Evolutionary conservation across 2,113 vertebrate genomes (phyloP).

Genomic region (Calidris pugnax): DNA sequence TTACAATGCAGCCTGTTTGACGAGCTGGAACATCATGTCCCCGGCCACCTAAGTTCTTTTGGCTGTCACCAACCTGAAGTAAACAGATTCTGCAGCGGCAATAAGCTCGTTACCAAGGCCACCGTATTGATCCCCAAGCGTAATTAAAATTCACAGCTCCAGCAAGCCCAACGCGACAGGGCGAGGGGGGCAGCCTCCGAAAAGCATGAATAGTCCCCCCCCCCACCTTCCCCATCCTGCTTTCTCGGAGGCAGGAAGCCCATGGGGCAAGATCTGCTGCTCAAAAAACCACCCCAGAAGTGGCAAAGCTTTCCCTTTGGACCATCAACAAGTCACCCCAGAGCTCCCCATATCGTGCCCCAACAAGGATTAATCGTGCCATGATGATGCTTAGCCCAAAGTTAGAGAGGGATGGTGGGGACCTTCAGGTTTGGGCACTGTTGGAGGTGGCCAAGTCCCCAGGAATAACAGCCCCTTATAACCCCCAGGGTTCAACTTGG

Average conservation of each 20-base stretch:
- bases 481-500: no score
- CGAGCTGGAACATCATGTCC: constrained; percentile 71
- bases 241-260: background rate
- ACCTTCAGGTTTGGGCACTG: background rate
- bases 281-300: background rate
- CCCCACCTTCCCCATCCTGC: background rate
- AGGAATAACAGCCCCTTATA: no score
- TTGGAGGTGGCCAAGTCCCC: background rate
- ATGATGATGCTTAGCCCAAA: background rate
- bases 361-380: rapidly evolving
- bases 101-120: constrained; percentile 78
- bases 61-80: constrained; percentile 66
- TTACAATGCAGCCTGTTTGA: constrained; percentile 38
- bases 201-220: background rate
- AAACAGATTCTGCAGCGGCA: constrained; percentile 79
- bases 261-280: background rate
- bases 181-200: background rate
- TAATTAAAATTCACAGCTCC: constrained; percentile 74
- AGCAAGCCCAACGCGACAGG: constrained; percentile 44
- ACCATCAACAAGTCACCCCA: background rate
- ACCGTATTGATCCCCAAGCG: constrained; percentile 74
- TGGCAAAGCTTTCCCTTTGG: background rate
- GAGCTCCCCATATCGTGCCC: rapidly evolving
- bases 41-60: constrained; percentile 56
- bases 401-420: background rate